Base-by-base conservation (phyloP, 2,797 vertebrate genomes). In the Dendrocincla tyrannina region DNA sequence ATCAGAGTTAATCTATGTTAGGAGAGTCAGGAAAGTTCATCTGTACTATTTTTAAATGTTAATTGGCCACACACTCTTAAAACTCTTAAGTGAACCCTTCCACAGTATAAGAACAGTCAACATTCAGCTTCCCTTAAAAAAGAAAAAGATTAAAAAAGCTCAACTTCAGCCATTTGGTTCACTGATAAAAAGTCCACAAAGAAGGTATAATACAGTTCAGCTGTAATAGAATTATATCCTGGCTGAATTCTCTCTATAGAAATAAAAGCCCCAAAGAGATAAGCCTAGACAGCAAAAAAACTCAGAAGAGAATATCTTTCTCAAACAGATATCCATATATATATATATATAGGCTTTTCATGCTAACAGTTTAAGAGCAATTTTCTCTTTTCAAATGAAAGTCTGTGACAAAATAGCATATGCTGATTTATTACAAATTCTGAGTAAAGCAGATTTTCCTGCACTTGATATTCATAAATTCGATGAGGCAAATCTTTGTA, bases 381-480 rank as follows among this genome's bases (percentile, higher is more conserved):
- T 93, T 96, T 93, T 74, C 69, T 90, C 72, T 75, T 81, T 85
- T 73, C 70, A 89, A 78, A 94, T 73, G 72, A 77, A 94, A 85
- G 25, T 47, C 76, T 91, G 91, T 86, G 86, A 93, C 84, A 95
- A 94, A 96, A 96, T 94, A 96, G 81, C 93, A 93, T 96, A 93
- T 95, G 95, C 59, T 87, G 92, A 91, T 94, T 95, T 95, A 95
- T 96, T 95, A 95, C 91, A 94, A 94, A 93, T 93, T 91, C 85
- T 86, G 73, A 95, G 92, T 77, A 89, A 94, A 95, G 70, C 86
- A 95, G 80, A 84, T 93, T 94, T 95, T 79, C 77, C 59, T 93
- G 73, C 59, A 53, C 84, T 95, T 85, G 67, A 87, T 94, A 82
- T 84, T 95, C 92, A 87, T 87, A 73, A 94, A 87, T 88, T 78